phyloP scores from a whole-genome alignment of 2,888 invertebrate species.

The Orthonychiurus folsomi region DNA sequence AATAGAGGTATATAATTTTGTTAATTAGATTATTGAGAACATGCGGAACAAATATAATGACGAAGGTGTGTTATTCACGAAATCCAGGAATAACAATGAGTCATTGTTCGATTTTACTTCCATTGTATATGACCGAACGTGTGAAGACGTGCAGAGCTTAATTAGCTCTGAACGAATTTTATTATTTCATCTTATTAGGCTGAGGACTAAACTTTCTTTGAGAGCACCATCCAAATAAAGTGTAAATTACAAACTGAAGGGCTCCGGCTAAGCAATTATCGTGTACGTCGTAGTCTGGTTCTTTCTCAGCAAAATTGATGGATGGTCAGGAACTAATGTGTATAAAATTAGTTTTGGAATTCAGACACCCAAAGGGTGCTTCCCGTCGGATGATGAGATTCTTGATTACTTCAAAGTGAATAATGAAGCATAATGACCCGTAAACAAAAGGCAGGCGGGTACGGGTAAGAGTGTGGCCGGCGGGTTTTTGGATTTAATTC shows the following conservation, averaged over 20 bases:
- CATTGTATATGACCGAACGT: not conserved
- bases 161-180: not conserved
- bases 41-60: no score
- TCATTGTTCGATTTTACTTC: not conserved
- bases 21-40: not conserved
- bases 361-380: not conserved
- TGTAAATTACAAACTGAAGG: not conserved
- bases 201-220: no score
- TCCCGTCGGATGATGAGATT: slow-evolving; percentile 14
- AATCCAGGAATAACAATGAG: not conserved
- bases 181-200: not conserved
- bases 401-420: slow-evolving; percentile 19
- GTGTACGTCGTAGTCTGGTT: no score
- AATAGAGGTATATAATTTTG: not conserved
- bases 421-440: slow-evolving; percentile 20
- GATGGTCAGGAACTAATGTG: no score
- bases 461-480: no score
- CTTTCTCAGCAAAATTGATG: no score
- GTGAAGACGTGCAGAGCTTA: not conserved
- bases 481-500: not conserved
- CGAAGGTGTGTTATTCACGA: no score
- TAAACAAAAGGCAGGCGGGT: no score
- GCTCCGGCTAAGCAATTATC: no score
- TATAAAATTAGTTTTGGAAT: slow-evolving; percentile 16
- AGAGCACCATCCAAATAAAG: not conserved